Percentiles rank a stretch among this genome's conserved stretches.
These are phyloP conservation scores for Toxotes chatareus DNA, from an alignment of 2,113 vertebrate species.

Conservation along the genomic window DNA sequence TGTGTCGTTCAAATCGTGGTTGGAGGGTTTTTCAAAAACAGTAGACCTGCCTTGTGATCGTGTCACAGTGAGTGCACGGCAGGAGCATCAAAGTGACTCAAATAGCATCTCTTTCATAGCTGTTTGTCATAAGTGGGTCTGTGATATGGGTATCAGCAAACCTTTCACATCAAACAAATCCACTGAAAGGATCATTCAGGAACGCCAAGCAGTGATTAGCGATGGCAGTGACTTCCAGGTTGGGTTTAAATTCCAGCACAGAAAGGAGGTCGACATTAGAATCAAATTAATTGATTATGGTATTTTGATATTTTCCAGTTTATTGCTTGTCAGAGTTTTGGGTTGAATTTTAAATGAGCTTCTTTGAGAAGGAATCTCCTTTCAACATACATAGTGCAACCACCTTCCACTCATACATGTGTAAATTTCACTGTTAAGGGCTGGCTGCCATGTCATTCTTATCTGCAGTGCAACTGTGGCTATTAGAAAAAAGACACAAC, in stretches of 20 bases:
- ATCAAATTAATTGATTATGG: constrained; percentile 24
- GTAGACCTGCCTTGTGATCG: constrained; percentile 41
- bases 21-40: constrained; percentile 43
- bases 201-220: constrained; percentile 35
- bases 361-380: constrained; percentile 12
- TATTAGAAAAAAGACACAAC: neutral
- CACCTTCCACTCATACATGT: constrained; percentile 7
- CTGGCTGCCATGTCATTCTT: neutral
- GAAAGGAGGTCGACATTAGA: constrained; percentile 22
- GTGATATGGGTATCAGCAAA: constrained; percentile 27
- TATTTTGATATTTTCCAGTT: constrained; percentile 43
- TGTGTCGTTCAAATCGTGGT: constrained; percentile 76
- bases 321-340: neutral
- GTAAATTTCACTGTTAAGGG: constrained; percentile 19
- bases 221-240: constrained; percentile 14
- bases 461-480: neutral
- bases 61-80: constrained; percentile 29
- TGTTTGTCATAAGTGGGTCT: constrained; percentile 46
- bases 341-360: constrained; percentile 5
- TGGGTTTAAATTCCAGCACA: constrained; percentile 28
- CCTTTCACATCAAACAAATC: constrained; percentile 58
- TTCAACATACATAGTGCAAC: too few relatives aligned
- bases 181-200: constrained; percentile 28
- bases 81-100: constrained; percentile 62
- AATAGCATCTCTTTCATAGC: constrained; percentile 31